Base-by-base conservation (phyloP, 2,113 vertebrate genomes). In the Emydura subglobosa region DNA sequence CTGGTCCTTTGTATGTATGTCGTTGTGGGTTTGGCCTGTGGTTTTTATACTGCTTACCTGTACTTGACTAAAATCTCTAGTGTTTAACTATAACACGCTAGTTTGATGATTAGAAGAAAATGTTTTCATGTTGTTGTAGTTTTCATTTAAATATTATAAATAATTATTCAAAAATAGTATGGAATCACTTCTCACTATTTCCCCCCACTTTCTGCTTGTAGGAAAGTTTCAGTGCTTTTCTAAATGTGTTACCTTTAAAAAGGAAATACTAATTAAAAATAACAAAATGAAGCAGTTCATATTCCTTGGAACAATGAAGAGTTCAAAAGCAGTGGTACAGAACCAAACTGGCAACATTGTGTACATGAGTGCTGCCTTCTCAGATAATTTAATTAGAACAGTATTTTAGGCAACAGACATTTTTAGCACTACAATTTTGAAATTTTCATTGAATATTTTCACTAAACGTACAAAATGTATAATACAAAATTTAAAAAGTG, bases 181-280 rank as follows among this genome's bases (percentile, higher is more conserved):
- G 82, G 25, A 65, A 65, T 79, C 53, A 79, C 39, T 47, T 83
- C 68, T 76, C 53, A 29, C 80, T 87, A 29, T 44, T 87, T 82
- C 1, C 86, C 74, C 86, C 92, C 53, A 74, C 89, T 94, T 91
- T 91, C 88, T 54, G 14, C 55, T 93, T 22, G 85, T 86, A 88
- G 82, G 80, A 55, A 95, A 95, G 65, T 96, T 91, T 93, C 89
- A 85, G 8, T 91, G 79, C 50, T 65, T 87, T 53, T 22, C 14
- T 97, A 61, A 85, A 93, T 89, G 54, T 91, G 89, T 87, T 91
- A 89, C 76, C 86, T 95, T 95, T 87, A 95, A 96, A 94, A 96
- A 93, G 88, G 91, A 96, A 96, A 89, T 79, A 82, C 61, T 54
- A 87, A 95, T 96, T 92, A 96, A 96, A 96, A 96, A 93, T 90